Percentiles rank a stretch among this genome's conserved stretches.
Evolutionary conservation across 2,797 vertebrate genomes (phyloP).

Genomic region (Discoglossus pictus): DNA sequence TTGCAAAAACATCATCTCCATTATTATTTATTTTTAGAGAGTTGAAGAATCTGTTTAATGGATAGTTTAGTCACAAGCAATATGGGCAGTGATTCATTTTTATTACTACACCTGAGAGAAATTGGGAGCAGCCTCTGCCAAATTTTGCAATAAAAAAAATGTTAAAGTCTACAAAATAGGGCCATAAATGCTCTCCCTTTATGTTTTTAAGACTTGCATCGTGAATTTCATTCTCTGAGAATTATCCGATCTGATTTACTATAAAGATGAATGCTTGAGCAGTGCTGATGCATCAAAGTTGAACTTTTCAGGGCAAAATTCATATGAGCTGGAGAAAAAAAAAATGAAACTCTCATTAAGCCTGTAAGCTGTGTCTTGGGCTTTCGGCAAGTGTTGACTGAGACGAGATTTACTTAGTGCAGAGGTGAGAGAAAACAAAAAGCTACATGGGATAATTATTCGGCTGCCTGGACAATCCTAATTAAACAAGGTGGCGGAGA

Average conservation of each 20-base stretch:
- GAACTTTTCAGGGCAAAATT: slow-evolving; percentile 33
- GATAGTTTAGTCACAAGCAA: slow-evolving; percentile 19
- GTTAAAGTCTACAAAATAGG: slow-evolving; percentile 28
- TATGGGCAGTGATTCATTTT: slow-evolving; percentile 35
- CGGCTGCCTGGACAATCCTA: slow-evolving; percentile 46
- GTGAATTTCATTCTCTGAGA: slow-evolving; percentile 31
- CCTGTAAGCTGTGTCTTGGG: slow-evolving; percentile 30
- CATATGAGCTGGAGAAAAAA: slow-evolving; percentile 27
- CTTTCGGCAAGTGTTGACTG: slow-evolving; percentile 14
- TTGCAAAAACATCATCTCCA: too few relatives aligned
- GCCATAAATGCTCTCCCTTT: slow-evolving; percentile 33
- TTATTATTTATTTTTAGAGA: too few relatives aligned
- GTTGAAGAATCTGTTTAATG: too few relatives aligned
- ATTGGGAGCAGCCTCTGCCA: slow-evolving; percentile 17
- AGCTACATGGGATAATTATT: slow-evolving; percentile 49
- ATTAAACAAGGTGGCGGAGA: slow-evolving; percentile 30
- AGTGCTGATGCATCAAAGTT: slow-evolving; percentile 21
- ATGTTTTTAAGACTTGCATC: slow-evolving; percentile 30
- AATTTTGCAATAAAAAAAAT: slow-evolving; percentile 31
- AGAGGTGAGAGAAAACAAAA: neutral
- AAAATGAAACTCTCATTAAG: slow-evolving; percentile 33
- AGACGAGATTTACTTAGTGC: slow-evolving; percentile 14
- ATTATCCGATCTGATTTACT: slow-evolving; percentile 37
- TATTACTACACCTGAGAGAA: slow-evolving; percentile 31
- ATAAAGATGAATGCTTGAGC: slow-evolving; percentile 34